Conservation (phyloP, 2,888 invertebrate genomes). For the Zygogramma bicolorata region DNA sequence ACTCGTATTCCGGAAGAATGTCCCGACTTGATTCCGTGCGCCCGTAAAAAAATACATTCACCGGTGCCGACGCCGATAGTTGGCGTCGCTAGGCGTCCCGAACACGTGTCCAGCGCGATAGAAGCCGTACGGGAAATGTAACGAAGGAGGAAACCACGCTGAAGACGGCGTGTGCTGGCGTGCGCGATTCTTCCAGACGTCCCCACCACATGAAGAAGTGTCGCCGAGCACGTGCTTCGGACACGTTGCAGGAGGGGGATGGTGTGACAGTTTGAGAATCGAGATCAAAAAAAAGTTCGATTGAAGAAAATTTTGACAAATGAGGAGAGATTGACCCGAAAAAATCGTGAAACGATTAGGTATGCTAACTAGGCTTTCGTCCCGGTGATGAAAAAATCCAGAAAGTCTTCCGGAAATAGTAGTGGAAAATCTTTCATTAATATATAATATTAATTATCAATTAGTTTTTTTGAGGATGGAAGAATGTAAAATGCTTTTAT, state of each 20-base stretch:
- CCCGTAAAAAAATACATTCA: not conserved
- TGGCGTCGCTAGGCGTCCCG: slow-evolving; percentile 1
- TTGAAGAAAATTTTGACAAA: too few species aligned
- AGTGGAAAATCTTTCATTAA: too few species aligned
- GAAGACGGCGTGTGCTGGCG: slow-evolving; percentile 25
- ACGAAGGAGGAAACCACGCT: slow-evolving; percentile 20
- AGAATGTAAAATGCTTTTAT: too few species aligned
- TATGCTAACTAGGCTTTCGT: too few species aligned
- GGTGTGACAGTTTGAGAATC: not conserved
- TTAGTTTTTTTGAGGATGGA: too few species aligned
- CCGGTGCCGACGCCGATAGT: not conserved
- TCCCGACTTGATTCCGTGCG: not conserved
- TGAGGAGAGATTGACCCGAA: too few species aligned
- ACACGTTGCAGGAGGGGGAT: not conserved
- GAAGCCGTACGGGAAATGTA: slow-evolving; percentile 29
- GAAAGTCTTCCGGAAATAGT: too few species aligned
- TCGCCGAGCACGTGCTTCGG: slow-evolving; percentile 19
- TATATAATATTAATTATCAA: too few species aligned
- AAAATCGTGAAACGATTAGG: too few species aligned
- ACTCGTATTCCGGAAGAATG: not conserved
- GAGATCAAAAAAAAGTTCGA: not conserved
- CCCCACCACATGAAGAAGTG: not conserved
- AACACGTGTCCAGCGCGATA: slow-evolving; percentile 32
- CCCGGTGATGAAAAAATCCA: too few species aligned
- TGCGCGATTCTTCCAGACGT: not conserved